A percentile compares a stretch with the other conserved stretches of the same genome.
phyloP scores from a whole-genome alignment of 2,113 vertebrate genomes.

The Trachemys scripta region DNA sequence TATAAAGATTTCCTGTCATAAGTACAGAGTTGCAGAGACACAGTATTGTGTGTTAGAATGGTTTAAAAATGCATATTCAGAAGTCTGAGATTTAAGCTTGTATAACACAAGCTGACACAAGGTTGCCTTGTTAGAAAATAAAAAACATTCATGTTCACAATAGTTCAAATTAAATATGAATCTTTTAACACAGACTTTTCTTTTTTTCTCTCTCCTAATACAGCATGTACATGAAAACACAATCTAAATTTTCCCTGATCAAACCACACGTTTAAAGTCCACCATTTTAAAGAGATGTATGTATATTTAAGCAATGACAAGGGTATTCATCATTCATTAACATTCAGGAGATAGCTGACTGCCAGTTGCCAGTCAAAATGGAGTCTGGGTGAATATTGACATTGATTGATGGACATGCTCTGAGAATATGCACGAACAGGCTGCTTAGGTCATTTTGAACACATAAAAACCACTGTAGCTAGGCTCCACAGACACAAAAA shows the following conservation, averaged over 20 bases:
- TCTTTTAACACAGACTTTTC: slow-evolving; percentile 9
- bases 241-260: background rate
- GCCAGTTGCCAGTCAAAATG: slow-evolving; percentile 66
- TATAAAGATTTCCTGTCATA: slow-evolving; percentile 71
- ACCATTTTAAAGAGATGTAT: slow-evolving; percentile 47
- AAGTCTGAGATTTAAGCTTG: slow-evolving; percentile 38
- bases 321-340: slow-evolving; percentile 79
- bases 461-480: slow-evolving; percentile 30
- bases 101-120: slow-evolving; percentile 8
- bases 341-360: slow-evolving; percentile 67
- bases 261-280: slow-evolving; percentile 30
- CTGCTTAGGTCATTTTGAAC: slow-evolving; percentile 62
- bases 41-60: slow-evolving; percentile 19
- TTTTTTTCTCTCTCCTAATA: background rate
- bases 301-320: slow-evolving; percentile 61
- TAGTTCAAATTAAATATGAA: background rate
- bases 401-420: slow-evolving; percentile 73
- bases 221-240: slow-evolving; percentile 38
- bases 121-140: slow-evolving; percentile 47
- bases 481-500: slow-evolving; percentile 20
- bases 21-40: slow-evolving; percentile 1
- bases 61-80: slow-evolving; percentile 47
- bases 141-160: background rate
- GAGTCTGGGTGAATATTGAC: slow-evolving; percentile 68
- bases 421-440: slow-evolving; percentile 45